A percentile compares a stretch with the other conserved stretches of the same genome.
Conservation (phyloP, 1,140 invertebrate species). For the Bombyx mandarina region DNA sequence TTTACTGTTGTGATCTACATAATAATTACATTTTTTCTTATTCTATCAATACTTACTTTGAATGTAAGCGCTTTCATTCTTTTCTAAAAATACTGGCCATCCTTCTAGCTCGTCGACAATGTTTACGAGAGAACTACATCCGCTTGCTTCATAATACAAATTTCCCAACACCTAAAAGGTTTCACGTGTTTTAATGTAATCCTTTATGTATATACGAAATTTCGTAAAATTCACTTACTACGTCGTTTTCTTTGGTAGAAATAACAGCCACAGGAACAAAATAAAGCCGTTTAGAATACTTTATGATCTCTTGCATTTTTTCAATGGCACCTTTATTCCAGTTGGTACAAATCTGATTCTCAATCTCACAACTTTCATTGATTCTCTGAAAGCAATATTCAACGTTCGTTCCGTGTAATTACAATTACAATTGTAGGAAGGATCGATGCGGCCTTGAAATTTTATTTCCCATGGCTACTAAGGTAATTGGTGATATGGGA, state of each 20-base stretch:
- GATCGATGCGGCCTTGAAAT: no score
- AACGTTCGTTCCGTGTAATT: no score
- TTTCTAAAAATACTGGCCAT: slow-evolving; percentile 42
- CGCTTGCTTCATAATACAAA: slow-evolving; percentile 24
- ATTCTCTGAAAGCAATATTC: slow-evolving; percentile 19
- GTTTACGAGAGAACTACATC: slow-evolving; percentile 21
- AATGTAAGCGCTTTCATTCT: slow-evolving; percentile 27
- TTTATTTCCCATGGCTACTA: no score
- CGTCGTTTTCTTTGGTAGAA: slow-evolving; percentile 28
- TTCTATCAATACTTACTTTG: slow-evolving; percentile 22
- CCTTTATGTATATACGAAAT: not conserved
- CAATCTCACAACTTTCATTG: slow-evolving; percentile 26
- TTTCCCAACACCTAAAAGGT: slow-evolving; percentile 35
- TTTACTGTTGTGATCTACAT: not conserved
- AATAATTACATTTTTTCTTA: no score
- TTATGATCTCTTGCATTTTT: slow-evolving; percentile 24
- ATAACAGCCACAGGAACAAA: slow-evolving; percentile 35
- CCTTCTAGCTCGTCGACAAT: slow-evolving; percentile 28
- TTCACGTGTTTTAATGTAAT: not conserved
- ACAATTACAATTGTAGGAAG: no score
- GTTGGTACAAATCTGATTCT: slow-evolving; percentile 16
- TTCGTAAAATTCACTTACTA: slow-evolving; percentile 16
- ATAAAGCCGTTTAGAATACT: slow-evolving; percentile 15
- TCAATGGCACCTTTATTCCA: slow-evolving; percentile 34
- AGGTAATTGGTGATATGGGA: no score